phyloP scores from a whole-genome alignment of 2,113 vertebrate genomes.

The Tragelaphus strepsiceros region DNA sequence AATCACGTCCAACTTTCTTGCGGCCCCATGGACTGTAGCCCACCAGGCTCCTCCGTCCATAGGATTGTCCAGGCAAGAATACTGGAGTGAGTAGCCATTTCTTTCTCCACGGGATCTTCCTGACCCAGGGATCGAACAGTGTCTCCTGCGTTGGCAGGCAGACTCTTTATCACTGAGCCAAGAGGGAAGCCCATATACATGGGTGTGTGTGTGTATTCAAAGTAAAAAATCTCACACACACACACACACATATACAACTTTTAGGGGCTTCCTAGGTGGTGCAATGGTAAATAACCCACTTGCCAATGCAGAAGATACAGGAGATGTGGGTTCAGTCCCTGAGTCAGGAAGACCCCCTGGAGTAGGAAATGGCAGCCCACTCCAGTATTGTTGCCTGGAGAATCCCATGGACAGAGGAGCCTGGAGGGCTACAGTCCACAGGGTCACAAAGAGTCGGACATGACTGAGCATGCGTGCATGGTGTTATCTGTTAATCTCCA shows the following conservation, averaged over 20 bases:
- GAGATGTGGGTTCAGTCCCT: not conserved
- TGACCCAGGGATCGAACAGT: not conserved
- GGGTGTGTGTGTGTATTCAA: not conserved
- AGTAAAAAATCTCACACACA: not conserved
- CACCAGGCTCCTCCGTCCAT: not conserved
- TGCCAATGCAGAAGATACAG: not conserved
- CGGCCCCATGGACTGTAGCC: not conserved
- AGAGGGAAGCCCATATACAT: not conserved
- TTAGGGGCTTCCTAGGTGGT: not conserved
- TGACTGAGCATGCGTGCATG: accelerated
- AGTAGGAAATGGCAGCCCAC: not conserved
- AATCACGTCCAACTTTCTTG: not conserved
- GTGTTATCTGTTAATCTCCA: not conserved
- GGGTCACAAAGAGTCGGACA: not conserved
- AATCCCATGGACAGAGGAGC: not conserved
- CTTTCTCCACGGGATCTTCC: not conserved
- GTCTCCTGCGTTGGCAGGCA: not conserved
- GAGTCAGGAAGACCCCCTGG: not conserved
- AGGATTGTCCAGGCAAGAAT: not conserved
- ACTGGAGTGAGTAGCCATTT: not conserved
- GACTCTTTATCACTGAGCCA: not conserved
- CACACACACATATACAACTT: not conserved
- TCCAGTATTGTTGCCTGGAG: not conserved
- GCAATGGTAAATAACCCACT: not conserved
- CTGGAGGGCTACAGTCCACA: not conserved